A percentile compares a stretch with the other conserved stretches of the same genome.
Evolutionary conservation across 1,140 invertebrate genomes (phyloP).

Genomic region (Drosophila kikkawai): DNA sequence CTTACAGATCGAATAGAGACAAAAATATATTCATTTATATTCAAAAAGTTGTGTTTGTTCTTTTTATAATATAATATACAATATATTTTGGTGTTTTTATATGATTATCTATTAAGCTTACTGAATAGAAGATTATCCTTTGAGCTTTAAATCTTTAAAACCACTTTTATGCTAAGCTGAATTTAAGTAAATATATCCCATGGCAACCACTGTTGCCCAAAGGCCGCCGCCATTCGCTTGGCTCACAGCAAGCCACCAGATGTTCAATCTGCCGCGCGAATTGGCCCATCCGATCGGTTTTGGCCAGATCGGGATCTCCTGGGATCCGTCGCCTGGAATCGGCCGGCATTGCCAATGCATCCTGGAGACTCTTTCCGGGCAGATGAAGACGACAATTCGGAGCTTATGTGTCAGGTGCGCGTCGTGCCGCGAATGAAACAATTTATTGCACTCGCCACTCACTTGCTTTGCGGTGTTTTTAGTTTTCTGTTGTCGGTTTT

Average conservation of each 20-base stretch:
- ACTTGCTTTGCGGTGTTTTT: slow-evolving; percentile 52
- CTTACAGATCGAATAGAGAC: too few relatives aligned
- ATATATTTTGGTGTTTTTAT: too few relatives aligned
- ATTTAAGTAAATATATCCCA: not conserved
- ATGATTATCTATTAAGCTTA: not conserved
- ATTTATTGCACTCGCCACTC: slow-evolving; percentile 72
- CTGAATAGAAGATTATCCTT: not conserved
- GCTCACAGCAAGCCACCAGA: slow-evolving; percentile 72
- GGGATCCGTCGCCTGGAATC: slow-evolving; percentile 1
- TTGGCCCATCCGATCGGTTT: slow-evolving; percentile 30
- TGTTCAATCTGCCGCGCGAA: slow-evolving; percentile 61
- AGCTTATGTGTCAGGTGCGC: slow-evolving; percentile 79
- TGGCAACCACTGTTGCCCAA: slow-evolving; percentile 45
- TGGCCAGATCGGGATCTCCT: slow-evolving; percentile 38
- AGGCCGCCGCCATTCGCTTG: slow-evolving; percentile 20
- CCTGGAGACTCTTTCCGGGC: slow-evolving; percentile 8
- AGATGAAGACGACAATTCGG: slow-evolving; percentile 77
- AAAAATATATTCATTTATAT: too few relatives aligned
- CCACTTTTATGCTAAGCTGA: not conserved
- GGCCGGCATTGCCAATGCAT: not conserved
- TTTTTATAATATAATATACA: too few relatives aligned
- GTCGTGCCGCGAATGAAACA: slow-evolving; percentile 76
- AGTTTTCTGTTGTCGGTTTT: slow-evolving; percentile 6
- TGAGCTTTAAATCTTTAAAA: not conserved
- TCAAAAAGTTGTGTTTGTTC: too few relatives aligned